These are phyloP conservation scores for Takifugu ocellatus DNA, from an alignment of 2,797 vertebrate genomes.

Conservation along the genomic window DNA sequence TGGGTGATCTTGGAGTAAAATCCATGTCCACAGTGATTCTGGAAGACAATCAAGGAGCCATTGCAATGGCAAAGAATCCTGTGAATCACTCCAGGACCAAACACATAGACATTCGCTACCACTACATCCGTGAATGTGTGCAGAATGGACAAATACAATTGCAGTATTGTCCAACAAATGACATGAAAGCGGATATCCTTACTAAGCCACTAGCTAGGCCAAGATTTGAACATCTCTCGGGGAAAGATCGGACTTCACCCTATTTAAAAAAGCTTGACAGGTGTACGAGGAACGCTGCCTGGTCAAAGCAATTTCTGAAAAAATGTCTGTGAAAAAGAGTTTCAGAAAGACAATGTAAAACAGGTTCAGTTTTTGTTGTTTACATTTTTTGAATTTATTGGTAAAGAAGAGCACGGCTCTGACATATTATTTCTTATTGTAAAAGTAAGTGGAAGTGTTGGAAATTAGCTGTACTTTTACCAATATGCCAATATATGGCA, in stretches of 20 bases:
- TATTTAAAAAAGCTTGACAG: background rate
- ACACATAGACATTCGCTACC: constrained; percentile 42
- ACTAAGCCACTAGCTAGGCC: constrained; percentile 11
- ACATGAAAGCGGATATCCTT: constrained; percentile 22
- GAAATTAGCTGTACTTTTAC: too few species aligned
- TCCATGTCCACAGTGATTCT: constrained; percentile 11
- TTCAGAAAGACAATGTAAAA: background rate
- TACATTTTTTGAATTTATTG: too few species aligned
- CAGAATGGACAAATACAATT: constrained; percentile 37
- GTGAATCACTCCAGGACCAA: constrained; percentile 30
- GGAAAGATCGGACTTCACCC: background rate
- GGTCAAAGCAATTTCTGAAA: background rate
- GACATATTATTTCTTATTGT: too few species aligned
- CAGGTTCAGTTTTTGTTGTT: too few species aligned
- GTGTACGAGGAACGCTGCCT: background rate
- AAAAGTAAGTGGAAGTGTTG: too few species aligned
- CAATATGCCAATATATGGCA: too few species aligned
- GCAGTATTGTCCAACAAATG: constrained; percentile 26
- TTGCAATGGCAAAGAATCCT: constrained; percentile 37
- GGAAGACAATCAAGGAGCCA: constrained; percentile 44
- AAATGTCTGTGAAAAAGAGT: background rate
- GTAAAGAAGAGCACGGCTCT: too few species aligned
- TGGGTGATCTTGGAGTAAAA: constrained; percentile 25
- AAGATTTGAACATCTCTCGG: constrained; percentile 15
- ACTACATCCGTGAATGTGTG: constrained; percentile 47